These are phyloP conservation scores for Dreissena rostriformis DNA, from an alignment of 1,140 invertebrate species.

Conservation along the genomic window DNA sequence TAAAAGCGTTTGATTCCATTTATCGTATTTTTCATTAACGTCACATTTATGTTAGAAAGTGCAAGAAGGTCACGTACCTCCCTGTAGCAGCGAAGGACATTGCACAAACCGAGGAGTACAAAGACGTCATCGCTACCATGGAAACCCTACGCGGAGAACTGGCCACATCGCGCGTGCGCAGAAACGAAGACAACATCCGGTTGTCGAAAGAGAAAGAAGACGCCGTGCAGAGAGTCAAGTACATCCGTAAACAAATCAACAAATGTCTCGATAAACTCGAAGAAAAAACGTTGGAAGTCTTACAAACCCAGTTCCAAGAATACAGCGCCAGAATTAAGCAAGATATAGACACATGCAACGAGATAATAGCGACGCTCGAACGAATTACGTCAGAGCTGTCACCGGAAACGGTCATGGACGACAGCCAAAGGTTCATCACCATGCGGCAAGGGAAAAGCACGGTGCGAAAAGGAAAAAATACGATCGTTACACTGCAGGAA, in stretches of 20 bases:
- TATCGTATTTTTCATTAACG: neutral
- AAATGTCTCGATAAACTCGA: slow-evolving; percentile 16
- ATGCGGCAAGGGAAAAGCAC: slow-evolving; percentile 14
- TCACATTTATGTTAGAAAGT: slow-evolving; percentile 12
- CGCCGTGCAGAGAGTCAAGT: neutral
- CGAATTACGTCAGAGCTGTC: neutral
- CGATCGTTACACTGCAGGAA: neutral
- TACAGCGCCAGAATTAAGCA: neutral
- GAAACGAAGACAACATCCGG: slow-evolving; percentile 27
- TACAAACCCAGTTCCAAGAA: neutral
- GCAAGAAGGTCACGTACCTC: slow-evolving; percentile 22
- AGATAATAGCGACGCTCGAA: slow-evolving; percentile 18
- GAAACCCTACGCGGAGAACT: neutral
- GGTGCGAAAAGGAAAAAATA: neutral
- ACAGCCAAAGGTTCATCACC: neutral
- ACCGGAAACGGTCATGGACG: neutral
- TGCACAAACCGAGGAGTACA: slow-evolving; percentile 18
- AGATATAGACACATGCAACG: slow-evolving; percentile 11
- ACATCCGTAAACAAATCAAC: slow-evolving; percentile 11
- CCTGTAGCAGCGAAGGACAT: slow-evolving; percentile 28
- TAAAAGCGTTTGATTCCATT: neutral
- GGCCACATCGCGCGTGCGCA: neutral
- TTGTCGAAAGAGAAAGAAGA: slow-evolving; percentile 18
- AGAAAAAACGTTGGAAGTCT: neutral
- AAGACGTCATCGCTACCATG: neutral